These are phyloP conservation scores for Chrosomus eos DNA, from an alignment of 2,797 vertebrate genomes.

Conservation along the genomic window DNA sequence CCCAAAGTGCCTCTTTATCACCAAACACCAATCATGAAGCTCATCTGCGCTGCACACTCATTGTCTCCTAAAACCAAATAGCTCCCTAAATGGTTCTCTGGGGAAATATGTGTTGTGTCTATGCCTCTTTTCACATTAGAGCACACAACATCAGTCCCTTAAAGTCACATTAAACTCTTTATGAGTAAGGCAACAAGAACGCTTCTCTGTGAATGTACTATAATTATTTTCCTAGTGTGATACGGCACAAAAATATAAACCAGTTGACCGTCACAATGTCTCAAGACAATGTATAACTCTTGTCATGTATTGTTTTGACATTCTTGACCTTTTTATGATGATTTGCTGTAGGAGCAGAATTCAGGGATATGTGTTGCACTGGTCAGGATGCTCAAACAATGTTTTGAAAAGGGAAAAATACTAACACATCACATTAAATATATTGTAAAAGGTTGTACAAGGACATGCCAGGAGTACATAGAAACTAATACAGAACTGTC, in stretches of 20 bases:
- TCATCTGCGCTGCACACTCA: constrained; percentile 1
- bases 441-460: neutral
- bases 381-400: neutral
- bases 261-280: neutral
- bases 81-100: neutral
- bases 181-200: neutral
- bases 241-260: neutral
- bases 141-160: neutral
- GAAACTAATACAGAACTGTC: neutral
- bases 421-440: neutral
- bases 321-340: no score
- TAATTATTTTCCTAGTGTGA: neutral
- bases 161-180: neutral
- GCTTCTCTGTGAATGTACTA: neutral
- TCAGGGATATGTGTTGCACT: neutral
- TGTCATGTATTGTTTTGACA: no score
- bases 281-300: no score
- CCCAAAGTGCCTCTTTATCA: constrained; percentile 10
- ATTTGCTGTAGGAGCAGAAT: no score
- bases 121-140: neutral
- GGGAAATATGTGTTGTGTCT: neutral
- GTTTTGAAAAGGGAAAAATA: neutral
- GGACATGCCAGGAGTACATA: neutral
- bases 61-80: constrained; percentile 23
- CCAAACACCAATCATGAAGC: neutral